phyloP scores from a whole-genome alignment of 2,113 vertebrate species.

The Regulus satrapa region DNA sequence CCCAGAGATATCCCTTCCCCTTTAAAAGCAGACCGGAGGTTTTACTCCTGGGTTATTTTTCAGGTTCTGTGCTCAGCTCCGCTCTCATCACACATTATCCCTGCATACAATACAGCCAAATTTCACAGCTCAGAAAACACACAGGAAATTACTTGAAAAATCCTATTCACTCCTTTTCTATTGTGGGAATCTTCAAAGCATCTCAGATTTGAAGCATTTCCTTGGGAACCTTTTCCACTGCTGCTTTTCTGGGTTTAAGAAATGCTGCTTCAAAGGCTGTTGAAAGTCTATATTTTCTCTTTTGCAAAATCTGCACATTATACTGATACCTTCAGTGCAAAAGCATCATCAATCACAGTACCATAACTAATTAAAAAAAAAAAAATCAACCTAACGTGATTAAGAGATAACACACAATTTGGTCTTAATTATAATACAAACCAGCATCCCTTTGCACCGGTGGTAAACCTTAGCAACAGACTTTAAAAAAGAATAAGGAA shows the following conservation, averaged over 20 bases:
- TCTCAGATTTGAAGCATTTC: conserved; percentile 38
- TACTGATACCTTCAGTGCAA: conserved; percentile 59
- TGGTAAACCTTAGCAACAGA: conserved; percentile 48
- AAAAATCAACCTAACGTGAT: conserved; percentile 58
- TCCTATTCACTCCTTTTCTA: conserved; percentile 37
- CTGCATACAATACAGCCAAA: background rate
- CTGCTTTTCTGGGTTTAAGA: conserved; percentile 57
- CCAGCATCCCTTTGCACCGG: conserved; percentile 56
- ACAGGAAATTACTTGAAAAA: conserved; percentile 25
- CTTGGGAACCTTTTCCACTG: conserved; percentile 36
- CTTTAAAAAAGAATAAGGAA: conserved; percentile 59
- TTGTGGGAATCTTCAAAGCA: conserved; percentile 42
- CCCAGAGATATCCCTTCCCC: background rate
- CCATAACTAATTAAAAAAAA: too few species aligned
- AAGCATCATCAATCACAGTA: conserved; percentile 48
- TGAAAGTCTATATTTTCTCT: background rate
- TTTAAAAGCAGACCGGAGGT: conserved; percentile 2
- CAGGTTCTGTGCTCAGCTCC: background rate
- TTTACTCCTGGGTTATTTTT: background rate
- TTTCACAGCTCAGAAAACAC: conserved; percentile 38
- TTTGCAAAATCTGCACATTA: conserved; percentile 36
- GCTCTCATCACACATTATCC: background rate
- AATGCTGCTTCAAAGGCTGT: conserved; percentile 4
- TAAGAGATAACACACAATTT: conserved; percentile 65
- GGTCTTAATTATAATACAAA: conserved; percentile 62